Base-by-base conservation (phyloP, 2,888 invertebrate genomes). In the Panzeria rudis region DNA sequence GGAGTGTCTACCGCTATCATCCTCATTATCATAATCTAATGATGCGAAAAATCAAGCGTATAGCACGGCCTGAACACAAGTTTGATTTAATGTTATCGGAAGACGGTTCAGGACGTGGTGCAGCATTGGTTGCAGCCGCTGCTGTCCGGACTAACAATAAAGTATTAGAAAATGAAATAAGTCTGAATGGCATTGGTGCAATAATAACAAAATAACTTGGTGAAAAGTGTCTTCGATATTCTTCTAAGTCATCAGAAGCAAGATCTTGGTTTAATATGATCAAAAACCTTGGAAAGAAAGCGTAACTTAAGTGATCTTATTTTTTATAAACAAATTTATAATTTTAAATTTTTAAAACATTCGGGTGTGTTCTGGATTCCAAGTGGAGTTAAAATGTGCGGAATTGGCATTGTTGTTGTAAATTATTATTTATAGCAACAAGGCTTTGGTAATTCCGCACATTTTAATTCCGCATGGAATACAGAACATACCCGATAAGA, bases 51-150 rank as follows among this genome's bases (percentile, higher is more conserved):
- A 0, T 90, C 93, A 11, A 94, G 94, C 86, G 93, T 94, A 93
- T 96, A 95, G 90, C 86, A 86, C n/a, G 56, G 0, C 72, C 72
- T 1, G 72, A 72, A 84, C 86, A 23, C 89, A 94, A 94, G 23
- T 91, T 97, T 69, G 72, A 80, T 47, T 56, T 80, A 64, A 93
- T 95, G 87, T 93, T 94, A 75, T 95, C 96, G 0, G 96, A 96
- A 90, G 97, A 97, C 92, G 97, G 97, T 62, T 96, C 96, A 91
- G 97, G 97, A 32, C 96, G 96, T 90, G 97, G 97, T 9, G 96
- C 96, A 1, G 97, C 96, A 2, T 93, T 97, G 52, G 95, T 95
- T 0, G 96, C 96, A 32, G 96, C 96, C 84, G 95, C 96, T 87
- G 96, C 96, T 17, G 52, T 38, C 3, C 3, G 20, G 0, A 29